Evolutionary conservation across 2,113 vertebrate genomes (phyloP), one percentile per base, ranked within the genome.

Genomic region (Echinops telfairi): DNA sequence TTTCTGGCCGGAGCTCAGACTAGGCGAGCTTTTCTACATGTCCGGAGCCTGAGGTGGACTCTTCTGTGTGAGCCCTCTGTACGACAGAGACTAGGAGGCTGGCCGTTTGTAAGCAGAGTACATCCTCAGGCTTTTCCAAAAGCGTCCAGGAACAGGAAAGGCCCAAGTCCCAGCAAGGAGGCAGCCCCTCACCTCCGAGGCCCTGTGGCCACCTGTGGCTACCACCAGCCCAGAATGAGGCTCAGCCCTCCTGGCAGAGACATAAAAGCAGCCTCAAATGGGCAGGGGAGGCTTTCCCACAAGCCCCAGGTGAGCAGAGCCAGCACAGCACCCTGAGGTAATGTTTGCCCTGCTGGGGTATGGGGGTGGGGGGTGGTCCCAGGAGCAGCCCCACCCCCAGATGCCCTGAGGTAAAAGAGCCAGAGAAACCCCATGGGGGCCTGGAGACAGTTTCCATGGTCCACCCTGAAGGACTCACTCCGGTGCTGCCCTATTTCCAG

Each of bases 21-120:
- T 6, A 3, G 8, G 70, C 36, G 23, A 43, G 29, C 40, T 58
- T 38, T 53, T 66, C 57, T 36, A 33, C 36, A 38, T 0, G 17
- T 16, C 38, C 36, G 0, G 85, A 16, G 70, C 47, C 64, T 80
- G 9, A 4, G 62, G 31, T 17, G 6, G 47, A 62, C 47, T 58
- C 82, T 58, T 40, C 38, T 6, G 29, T 29, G 79, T 2, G 36
- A 25, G 62, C 40, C 47, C 53, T 38, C 33, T 29, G 6, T 15
- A 71, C 40, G 12, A 40, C 27, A n/a, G 15, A 60, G 6, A 10
- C n/a, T 16, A 2, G 25, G 33, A 31, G 43, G 4, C 91, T 3
- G 0, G 27, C 43, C 0, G 0, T 7, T 3, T 27, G 15, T 3
- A 1, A 31, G 4, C 64, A 5, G 6, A 7, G 60, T 3, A 33